Evolutionary conservation across 2,888 invertebrate genomes (phyloP), one percentile per base, ranked within the genome.

Genomic region (Cryptocephalus primarius): DNA sequence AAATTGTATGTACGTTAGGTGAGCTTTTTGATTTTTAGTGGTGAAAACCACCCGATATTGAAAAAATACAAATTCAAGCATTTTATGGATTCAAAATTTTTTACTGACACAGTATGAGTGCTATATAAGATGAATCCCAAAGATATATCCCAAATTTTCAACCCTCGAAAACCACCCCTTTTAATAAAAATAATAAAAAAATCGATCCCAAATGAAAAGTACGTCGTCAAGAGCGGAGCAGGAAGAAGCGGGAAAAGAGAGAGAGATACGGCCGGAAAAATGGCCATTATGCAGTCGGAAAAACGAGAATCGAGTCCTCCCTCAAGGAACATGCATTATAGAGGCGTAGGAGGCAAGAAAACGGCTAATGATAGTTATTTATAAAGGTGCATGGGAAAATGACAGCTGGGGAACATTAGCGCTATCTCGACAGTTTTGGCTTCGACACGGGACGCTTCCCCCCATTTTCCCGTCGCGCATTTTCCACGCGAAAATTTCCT

Each of bases 331-430:
- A 50, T 54, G 51, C 47, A 49, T 52, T 55, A 49, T 45, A 48
- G 49, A 40, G 10, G 8, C 13, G 11, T 3, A 36, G 12, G 10
- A 12, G n/a, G n/a, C 40, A 40, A n/a, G 14, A 40, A 48, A 58
- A 56, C 56, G 57, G 60, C 60, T 66, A 67, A 67, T 65, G 67
- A 64, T 61, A 60, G 67, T 64, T 66, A 67, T 67, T 66, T 67
- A 65, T 67, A 67, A 65, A 66, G 62, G 65, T 66, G 60, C 61
- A 62, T 65, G 65, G 59, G 66, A 65, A 60, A 57, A 55, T 59
- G 62, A 57, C 66, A 64, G 64, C 61, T 66, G 66, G 46, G 55
- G 57, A 58, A 63, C 65, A 65, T 66, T 66, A 65, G 61, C 60
- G 63, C 61, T 65, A 64, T 65, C 64, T 65, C 55, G 52, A 55